Conservation (phyloP, 2,888 invertebrate genomes). For the Phaedon cochleariae region DNA sequence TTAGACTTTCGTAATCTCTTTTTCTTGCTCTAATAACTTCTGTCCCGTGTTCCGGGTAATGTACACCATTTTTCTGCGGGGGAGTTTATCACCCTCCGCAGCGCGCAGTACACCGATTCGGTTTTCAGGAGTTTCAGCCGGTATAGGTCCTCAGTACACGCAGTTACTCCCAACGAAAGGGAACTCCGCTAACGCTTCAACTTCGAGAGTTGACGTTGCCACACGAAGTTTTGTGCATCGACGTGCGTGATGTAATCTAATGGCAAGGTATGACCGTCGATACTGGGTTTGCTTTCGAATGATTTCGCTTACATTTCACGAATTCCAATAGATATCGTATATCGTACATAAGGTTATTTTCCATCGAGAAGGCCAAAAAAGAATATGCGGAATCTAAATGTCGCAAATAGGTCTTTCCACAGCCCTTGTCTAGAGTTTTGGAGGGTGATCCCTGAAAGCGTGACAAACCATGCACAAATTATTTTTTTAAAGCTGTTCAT, state of each 20-base stretch:
- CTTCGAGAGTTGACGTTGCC: conserved; percentile 16
- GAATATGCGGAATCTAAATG: too few relatives aligned
- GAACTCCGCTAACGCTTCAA: conserved; percentile 14
- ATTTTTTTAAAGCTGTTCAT: too few relatives aligned
- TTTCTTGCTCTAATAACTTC: conserved; percentile 28
- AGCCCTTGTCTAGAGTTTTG: too few relatives aligned
- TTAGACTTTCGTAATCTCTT: conserved; percentile 18
- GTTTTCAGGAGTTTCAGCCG: conserved; percentile 34
- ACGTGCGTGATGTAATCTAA: not conserved
- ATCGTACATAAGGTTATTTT: too few relatives aligned
- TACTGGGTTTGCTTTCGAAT: too few relatives aligned
- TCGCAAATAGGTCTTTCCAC: too few relatives aligned
- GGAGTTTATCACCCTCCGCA: conserved; percentile 40
- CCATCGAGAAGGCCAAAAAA: too few relatives aligned
- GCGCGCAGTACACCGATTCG: conserved; percentile 26
- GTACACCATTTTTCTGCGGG: conserved; percentile 33
- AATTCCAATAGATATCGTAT: too few relatives aligned
- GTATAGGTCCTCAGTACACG: conserved; percentile 40
- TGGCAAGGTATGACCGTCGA: not conserved
- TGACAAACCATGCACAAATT: too few relatives aligned
- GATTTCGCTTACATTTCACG: too few relatives aligned
- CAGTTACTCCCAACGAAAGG: conserved; percentile 35
- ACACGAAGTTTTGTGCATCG: conserved; percentile 13
- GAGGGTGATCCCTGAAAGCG: too few relatives aligned
- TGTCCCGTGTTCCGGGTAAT: conserved; percentile 31